phyloP scores from a whole-genome alignment of 2,888 invertebrate species.

The Erannis defoliaria region DNA sequence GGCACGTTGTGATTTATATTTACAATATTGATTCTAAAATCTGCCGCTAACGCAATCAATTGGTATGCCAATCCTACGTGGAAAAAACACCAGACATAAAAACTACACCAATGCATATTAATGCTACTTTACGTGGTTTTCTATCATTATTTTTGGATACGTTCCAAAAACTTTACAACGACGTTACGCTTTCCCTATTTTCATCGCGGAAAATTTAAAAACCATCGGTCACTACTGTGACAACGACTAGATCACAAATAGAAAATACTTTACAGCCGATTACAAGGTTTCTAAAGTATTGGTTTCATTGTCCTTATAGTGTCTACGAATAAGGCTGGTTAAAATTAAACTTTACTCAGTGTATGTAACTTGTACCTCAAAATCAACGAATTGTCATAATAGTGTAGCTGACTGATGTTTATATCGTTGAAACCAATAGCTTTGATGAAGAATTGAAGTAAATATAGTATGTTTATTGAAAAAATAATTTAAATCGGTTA shows the following conservation, averaged over 20 bases:
- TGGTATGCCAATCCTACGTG: too few species aligned
- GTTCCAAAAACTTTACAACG: conserved; percentile 81
- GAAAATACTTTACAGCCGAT: conserved; percentile 82
- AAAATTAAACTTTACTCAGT: too few species aligned
- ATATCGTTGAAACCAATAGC: too few species aligned
- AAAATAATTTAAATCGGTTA: too few species aligned
- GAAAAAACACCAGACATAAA: conserved; percentile 3
- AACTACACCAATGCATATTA: conserved; percentile 62
- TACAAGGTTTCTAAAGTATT: conserved; percentile 67
- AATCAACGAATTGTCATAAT: too few species aligned
- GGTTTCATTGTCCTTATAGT: conserved; percentile 40
- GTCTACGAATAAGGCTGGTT: too few species aligned
- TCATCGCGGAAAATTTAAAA: conserved; percentile 85
- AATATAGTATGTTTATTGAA: too few species aligned
- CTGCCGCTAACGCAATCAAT: background rate
- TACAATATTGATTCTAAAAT: background rate
- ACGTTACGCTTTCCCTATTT: conserved; percentile 84
- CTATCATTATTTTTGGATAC: conserved; percentile 80
- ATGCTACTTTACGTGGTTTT: conserved; percentile 73
- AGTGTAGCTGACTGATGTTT: too few species aligned
- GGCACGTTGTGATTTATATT: too few species aligned
- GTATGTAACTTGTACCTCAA: too few species aligned
- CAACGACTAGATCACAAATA: conserved; percentile 82
- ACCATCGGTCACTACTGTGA: conserved; percentile 84
- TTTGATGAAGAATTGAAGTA: too few species aligned